Evolutionary conservation across 2,888 invertebrate genomes (phyloP).

Genomic region (Drymonia ruficornis): DNA sequence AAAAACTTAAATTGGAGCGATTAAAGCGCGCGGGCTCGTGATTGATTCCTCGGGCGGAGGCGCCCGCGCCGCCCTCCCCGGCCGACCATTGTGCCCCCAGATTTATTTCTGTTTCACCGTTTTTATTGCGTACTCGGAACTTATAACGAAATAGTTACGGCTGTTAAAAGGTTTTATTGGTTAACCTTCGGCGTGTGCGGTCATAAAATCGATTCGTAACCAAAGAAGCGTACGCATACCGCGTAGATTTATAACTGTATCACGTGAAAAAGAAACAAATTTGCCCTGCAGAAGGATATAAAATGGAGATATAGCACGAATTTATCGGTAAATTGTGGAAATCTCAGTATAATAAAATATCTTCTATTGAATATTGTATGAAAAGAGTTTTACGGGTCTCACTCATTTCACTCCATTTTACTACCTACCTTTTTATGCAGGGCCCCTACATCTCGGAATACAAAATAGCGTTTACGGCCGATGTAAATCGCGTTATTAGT

Average conservation of each 20-base stretch:
- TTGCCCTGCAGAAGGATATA: constrained; percentile 77
- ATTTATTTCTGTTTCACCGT: constrained; percentile 80
- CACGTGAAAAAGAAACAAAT: constrained; percentile 82
- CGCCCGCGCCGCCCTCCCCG: constrained; percentile 39
- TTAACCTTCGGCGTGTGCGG: constrained; percentile 82
- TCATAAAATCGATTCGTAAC: constrained; percentile 83
- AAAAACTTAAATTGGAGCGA: constrained; percentile 77
- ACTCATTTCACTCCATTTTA: constrained; percentile 79
- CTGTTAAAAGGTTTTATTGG: constrained; percentile 85
- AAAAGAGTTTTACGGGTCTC: constrained; percentile 78
- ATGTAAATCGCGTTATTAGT: constrained; percentile 51
- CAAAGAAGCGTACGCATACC: constrained; percentile 77
- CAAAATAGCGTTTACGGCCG: constrained; percentile 49
- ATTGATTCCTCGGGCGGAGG: constrained; percentile 68
- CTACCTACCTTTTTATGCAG: constrained; percentile 75
- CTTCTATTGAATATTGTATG: constrained; percentile 83
- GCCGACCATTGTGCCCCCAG: constrained; percentile 67
- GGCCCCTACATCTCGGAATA: constrained; percentile 60
- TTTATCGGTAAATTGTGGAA: constrained; percentile 82
- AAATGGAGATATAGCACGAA: constrained; percentile 77
- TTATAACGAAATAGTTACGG: constrained; percentile 84
- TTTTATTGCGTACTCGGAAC: constrained; percentile 83
- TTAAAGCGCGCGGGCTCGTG: constrained; percentile 65
- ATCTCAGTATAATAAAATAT: constrained; percentile 82
- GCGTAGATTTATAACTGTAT: constrained; percentile 79